Conservation (phyloP, 2,113 vertebrate genomes). For the Egretta garzetta region DNA sequence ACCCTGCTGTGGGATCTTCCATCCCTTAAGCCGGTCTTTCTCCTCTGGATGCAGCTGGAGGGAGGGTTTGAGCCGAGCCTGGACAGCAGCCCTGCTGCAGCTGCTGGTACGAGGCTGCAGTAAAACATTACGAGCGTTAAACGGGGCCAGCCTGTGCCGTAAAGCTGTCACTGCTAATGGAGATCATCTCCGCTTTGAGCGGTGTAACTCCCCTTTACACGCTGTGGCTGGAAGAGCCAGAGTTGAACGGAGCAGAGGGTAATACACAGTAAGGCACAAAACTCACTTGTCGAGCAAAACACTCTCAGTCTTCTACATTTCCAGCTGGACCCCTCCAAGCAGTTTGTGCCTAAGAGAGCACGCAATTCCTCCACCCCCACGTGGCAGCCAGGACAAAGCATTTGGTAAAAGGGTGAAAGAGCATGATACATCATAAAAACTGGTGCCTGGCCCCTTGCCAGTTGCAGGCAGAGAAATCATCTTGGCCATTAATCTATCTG, state of each 20-base stretch:
- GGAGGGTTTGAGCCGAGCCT: not conserved
- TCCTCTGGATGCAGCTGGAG: not conserved
- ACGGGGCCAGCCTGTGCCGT: not conserved
- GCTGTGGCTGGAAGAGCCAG: not conserved
- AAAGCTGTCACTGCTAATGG: constrained; percentile 39
- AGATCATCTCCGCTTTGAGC: not conserved
- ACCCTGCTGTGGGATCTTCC: not conserved
- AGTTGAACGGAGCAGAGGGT: not conserved
- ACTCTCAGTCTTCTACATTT: not conserved
- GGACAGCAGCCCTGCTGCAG: not conserved
- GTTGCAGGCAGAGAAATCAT: not conserved
- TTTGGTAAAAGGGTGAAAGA: not conserved
- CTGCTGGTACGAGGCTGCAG: not conserved
- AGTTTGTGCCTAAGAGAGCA: not conserved
- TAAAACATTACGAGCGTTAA: not conserved
- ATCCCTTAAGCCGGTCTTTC: not conserved
- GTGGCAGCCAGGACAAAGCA: not conserved
- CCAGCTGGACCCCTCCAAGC: not conserved
- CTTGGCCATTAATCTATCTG: not conserved
- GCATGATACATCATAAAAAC: not conserved
- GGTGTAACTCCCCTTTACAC: not conserved
- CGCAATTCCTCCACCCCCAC: not conserved
- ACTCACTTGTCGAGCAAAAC: not conserved
- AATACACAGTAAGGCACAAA: not conserved
- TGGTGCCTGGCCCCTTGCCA: constrained; percentile 31